Conservation (phyloP, 2,888 invertebrate genomes). For the Hydrotaea diabolus region DNA sequence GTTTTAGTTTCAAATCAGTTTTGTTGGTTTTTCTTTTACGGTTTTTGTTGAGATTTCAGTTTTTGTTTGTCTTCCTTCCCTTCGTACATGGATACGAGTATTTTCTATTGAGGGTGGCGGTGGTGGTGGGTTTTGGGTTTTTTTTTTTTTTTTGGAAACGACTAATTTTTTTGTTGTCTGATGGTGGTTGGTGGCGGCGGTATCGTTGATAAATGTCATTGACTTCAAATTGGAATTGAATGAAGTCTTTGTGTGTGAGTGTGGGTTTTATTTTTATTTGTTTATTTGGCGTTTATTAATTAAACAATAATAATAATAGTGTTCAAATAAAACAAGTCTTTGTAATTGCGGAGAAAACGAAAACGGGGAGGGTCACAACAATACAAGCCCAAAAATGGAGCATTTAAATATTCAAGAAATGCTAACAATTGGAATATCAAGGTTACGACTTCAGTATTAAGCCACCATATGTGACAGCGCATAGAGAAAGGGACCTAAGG, state of each 20-base stretch:
- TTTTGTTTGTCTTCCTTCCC: neutral
- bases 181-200: neutral
- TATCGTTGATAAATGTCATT: slow-evolving; percentile 11
- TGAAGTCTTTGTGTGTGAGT: neutral
- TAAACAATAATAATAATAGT: neutral
- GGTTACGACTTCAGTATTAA: too few relatives aligned
- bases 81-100: too few relatives aligned
- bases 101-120: slow-evolving; percentile 44
- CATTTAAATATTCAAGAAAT: too few relatives aligned
- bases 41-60: slow-evolving; percentile 1
- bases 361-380: too few relatives aligned
- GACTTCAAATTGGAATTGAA: neutral
- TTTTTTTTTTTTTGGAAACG: too few relatives aligned
- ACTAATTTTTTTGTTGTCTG: too few relatives aligned
- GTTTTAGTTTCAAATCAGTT: neutral
- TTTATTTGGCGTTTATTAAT: neutral
- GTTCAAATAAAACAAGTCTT: neutral
- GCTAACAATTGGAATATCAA: too few relatives aligned
- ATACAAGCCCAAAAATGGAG: too few relatives aligned
- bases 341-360: neutral
- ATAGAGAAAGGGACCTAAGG: too few relatives aligned
- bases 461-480: too few relatives aligned
- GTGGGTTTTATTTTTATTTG: neutral
- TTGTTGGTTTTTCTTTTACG: neutral
- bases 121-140: neutral